Conservation (phyloP, 1,140 invertebrate species). For the Bradysia coprophila region DNA sequence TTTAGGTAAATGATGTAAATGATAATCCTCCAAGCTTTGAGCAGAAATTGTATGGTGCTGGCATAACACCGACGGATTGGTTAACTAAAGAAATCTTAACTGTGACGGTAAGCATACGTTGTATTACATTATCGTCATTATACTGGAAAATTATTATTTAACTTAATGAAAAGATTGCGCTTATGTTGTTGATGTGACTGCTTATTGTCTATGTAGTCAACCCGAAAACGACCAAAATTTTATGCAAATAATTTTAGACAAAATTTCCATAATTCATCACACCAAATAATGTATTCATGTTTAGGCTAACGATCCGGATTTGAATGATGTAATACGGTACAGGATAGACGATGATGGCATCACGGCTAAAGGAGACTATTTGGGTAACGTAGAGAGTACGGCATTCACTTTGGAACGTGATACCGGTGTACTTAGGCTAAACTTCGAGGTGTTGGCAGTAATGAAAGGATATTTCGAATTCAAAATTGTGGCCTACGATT, state of each 20-base stretch:
- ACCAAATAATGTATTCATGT: no score
- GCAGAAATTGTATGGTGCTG: constrained; percentile 24
- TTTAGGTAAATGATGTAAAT: constrained; percentile 30
- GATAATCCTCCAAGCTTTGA: constrained; percentile 28
- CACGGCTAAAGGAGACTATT: constrained; percentile 13
- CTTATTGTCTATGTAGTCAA: no score
- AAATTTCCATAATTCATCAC: no score
- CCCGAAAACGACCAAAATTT: no score
- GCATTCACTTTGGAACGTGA: constrained; percentile 24
- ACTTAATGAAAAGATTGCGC: no score
- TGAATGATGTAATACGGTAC: constrained; percentile 23
- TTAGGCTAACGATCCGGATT: constrained; percentile 31
- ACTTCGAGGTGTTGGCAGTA: constrained; percentile 24
- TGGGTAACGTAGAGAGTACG: constrained; percentile 14
- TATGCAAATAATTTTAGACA: no score
- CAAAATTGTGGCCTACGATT: constrained; percentile 28
- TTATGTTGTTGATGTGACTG: no score
- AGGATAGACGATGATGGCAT: constrained; percentile 21
- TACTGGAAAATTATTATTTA: no score
- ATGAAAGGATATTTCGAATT: constrained; percentile 36
- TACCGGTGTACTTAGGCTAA: constrained; percentile 24
- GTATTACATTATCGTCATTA: no score
- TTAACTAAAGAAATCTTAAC: constrained; percentile 24
- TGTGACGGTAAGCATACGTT: constrained; percentile 18
- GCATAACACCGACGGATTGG: constrained; percentile 23